Conservation (phyloP, 2,888 invertebrate genomes). For the Stenodema calcarata region DNA sequence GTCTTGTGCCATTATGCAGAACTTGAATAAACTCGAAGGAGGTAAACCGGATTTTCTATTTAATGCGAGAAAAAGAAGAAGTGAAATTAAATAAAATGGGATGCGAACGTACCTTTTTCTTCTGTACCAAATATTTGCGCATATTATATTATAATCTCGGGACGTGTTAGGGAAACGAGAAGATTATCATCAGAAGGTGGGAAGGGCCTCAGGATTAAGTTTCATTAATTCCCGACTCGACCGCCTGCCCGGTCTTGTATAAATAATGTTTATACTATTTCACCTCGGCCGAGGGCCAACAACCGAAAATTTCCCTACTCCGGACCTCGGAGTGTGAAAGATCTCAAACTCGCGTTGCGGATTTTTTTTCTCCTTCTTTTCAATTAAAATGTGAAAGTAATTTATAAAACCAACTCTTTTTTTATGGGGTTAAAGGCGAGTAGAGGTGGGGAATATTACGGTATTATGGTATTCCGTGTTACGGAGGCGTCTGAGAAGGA, state of each 20-base stretch:
- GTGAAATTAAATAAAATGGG: not conserved
- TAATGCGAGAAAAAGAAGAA: not conserved
- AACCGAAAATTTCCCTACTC: not conserved
- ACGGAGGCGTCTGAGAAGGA: no score
- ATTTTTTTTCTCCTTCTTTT: not conserved
- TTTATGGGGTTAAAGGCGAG: no score
- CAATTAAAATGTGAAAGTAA: conserved; percentile 32
- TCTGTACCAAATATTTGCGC: not conserved
- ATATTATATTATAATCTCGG: conserved; percentile 30
- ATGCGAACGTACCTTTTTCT: not conserved
- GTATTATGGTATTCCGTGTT: no score
- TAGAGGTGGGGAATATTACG: no score
- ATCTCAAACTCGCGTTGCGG: not conserved
- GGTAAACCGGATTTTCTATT: no score
- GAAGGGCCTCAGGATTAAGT: conserved; percentile 7
- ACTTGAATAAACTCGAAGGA: no score
- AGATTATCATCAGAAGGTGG: not conserved
- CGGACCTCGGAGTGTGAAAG: not conserved
- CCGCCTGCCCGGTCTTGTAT: conserved; percentile 2
- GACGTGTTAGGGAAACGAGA: conserved; percentile 3
- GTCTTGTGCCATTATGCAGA: no score
- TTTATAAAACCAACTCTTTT: conserved; percentile 13
- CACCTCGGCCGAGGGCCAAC: not conserved
- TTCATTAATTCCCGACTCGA: conserved; percentile 20
- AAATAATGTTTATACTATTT: conserved; percentile 44